These are phyloP conservation scores for Riptortus pedestris DNA, from an alignment of 1,140 invertebrate species.

Conservation along the genomic window DNA sequence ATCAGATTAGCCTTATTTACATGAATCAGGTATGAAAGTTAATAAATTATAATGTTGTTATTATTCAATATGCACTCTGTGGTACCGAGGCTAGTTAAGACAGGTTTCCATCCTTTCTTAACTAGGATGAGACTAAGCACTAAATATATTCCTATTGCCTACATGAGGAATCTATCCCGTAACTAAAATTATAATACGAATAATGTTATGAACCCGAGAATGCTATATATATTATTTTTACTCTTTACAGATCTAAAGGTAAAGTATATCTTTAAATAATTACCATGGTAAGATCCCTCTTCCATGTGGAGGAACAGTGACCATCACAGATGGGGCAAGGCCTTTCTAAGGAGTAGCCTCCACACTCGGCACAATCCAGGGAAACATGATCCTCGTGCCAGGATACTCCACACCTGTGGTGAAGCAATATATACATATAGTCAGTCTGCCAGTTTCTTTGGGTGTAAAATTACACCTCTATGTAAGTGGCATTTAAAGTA, in stretches of 20 bases:
- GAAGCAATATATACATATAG: constrained; percentile 20
- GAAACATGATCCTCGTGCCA: constrained; percentile 72
- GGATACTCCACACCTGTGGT: constrained; percentile 61
- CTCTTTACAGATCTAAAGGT: not conserved
- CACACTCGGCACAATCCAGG: constrained; percentile 69
- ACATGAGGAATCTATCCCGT: not conserved
- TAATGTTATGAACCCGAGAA: not conserved
- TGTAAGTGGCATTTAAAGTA: not conserved
- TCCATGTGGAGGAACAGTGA: constrained; percentile 60
- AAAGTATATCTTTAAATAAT: not conserved
- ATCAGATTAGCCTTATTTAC: too few relatives aligned
- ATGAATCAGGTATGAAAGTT: too few relatives aligned
- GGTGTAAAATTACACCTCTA: not conserved
- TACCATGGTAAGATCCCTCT: constrained; percentile 64
- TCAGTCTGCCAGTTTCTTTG: not conserved
- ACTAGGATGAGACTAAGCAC: not conserved
- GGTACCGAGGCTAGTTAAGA: too few relatives aligned
- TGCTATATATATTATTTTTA: not conserved
- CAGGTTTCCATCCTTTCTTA: too few relatives aligned
- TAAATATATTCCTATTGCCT: not conserved
- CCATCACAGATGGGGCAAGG: constrained; percentile 69
- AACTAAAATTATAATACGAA: not conserved
- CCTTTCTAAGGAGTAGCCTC: constrained; percentile 63
- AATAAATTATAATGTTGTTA: too few relatives aligned
- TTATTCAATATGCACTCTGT: too few relatives aligned